phyloP scores from a whole-genome alignment of 2,113 vertebrate genomes.

The Neopipo cinnamomea region DNA sequence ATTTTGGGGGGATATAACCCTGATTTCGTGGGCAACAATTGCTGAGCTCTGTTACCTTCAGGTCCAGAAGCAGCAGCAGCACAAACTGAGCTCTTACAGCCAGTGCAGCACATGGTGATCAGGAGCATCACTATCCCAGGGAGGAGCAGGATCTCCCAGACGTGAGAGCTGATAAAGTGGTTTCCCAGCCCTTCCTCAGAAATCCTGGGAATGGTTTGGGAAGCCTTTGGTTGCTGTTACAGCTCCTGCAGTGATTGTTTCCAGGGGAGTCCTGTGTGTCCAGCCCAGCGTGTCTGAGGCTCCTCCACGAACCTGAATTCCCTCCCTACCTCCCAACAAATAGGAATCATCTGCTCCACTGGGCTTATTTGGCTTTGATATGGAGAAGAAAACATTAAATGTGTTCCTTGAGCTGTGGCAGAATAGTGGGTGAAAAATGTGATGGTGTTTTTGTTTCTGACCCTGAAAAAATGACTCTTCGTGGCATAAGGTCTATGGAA shows the following conservation, averaged over 20 bases:
- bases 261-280: background rate
- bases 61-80: background rate
- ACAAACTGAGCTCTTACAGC: no score
- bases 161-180: background rate
- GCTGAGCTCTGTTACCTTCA: background rate
- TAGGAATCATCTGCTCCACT: background rate
- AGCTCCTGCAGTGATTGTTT: background rate
- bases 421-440: background rate
- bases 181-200: background rate
- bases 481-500: background rate
- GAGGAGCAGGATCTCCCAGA: background rate
- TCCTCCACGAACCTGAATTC: background rate
- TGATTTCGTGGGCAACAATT: accelerated
- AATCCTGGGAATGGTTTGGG: background rate
- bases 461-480: background rate
- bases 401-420: background rate
- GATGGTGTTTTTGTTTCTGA: background rate
- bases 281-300: background rate
- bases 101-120: background rate
- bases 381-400: background rate
- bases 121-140: background rate
- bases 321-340: background rate
- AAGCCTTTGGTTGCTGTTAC: background rate
- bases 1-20: background rate
- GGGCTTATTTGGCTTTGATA: background rate